Evolutionary conservation across 2,888 invertebrate species (phyloP), one percentile per base, ranked within the genome.

Genomic region (Lobophora halterata): DNA sequence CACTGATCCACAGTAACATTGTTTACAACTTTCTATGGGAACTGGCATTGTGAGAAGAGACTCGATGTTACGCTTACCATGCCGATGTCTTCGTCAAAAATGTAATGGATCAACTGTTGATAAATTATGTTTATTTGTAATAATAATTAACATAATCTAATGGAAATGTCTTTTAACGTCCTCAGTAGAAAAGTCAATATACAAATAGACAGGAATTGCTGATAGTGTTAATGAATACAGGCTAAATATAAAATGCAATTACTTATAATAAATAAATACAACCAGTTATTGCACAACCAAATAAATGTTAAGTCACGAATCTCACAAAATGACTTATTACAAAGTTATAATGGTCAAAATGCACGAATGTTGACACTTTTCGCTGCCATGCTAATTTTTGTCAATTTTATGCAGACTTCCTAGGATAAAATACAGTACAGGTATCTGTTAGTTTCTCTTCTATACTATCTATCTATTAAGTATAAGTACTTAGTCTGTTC

Each of bases 11-110:
- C 26, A 18, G 25, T 17, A 5, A 36, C 28, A 24, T 56, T 74
- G 75, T 76, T 78, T 72, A 77, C 71, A 71, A 78, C 75, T 81
- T 77, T 79, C 79, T 71, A 78, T 79, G 78, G 67, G 79, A 79
- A 76, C 62, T 48, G 31, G 60, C 54, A 77, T 77, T 78, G 77
- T 76, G 60, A 39, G 40, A 44, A 48, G 27, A 46, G 36, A 33
- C 24, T 5, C 17, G 18, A 20, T 36, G 30, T 23, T 30, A 31
- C 11, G 18, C 27, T 19, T 30, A 23, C 40, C 14, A 10, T 34
- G 40, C 12, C 20, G 30, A n/a, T n/a, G n/a, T 30, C 11, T 17
- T 2, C 12, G 18, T 23, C 18, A 30, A 31, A 26, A 41, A 35
- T 27, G 30, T 19, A 28, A 20, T 16, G 8, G 26, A 9, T 26